phyloP scores from a whole-genome alignment of 2,113 vertebrate species.

The Symphodus melops region DNA sequence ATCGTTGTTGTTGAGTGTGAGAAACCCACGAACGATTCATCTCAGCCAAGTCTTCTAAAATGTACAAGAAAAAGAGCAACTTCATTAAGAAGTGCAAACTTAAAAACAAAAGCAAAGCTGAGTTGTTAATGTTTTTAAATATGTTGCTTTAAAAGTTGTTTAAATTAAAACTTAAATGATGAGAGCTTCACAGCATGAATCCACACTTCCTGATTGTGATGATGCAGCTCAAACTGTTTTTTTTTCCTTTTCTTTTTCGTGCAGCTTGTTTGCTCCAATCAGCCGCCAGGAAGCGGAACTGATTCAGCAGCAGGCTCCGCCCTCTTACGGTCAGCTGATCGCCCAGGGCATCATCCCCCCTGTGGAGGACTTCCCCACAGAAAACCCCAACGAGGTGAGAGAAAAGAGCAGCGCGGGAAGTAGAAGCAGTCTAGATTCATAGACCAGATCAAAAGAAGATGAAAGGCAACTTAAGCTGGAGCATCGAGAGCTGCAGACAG shows the following conservation, averaged over 20 bases:
- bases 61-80: not conserved
- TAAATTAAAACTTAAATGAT: no score
- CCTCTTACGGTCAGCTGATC: slow-evolving; percentile 93
- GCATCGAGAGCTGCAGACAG: not conserved
- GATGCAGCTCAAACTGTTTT: not conserved
- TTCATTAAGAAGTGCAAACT: not conserved
- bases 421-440: not conserved
- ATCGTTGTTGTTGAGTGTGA: not conserved
- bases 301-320: slow-evolving; percentile 92
- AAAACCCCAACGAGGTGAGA: slow-evolving; percentile 89
- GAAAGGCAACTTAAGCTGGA: no score
- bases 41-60: not conserved
- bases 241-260: slow-evolving; percentile 5
- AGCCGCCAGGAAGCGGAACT: slow-evolving; percentile 89
- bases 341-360: slow-evolving; percentile 92
- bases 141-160: no score
- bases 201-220: not conserved
- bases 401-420: not conserved
- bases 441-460: no score
- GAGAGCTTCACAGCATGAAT: not conserved
- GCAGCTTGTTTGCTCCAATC: slow-evolving; percentile 90
- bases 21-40: not conserved
- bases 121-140: no score
- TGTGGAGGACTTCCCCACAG: slow-evolving; percentile 92
- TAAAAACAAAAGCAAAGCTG: not conserved